A percentile compares a stretch with the other conserved stretches of the same genome.
Evolutionary conservation across 2,113 vertebrate species (phyloP).

Genomic region (Rhizomys pruinosus): DNA sequence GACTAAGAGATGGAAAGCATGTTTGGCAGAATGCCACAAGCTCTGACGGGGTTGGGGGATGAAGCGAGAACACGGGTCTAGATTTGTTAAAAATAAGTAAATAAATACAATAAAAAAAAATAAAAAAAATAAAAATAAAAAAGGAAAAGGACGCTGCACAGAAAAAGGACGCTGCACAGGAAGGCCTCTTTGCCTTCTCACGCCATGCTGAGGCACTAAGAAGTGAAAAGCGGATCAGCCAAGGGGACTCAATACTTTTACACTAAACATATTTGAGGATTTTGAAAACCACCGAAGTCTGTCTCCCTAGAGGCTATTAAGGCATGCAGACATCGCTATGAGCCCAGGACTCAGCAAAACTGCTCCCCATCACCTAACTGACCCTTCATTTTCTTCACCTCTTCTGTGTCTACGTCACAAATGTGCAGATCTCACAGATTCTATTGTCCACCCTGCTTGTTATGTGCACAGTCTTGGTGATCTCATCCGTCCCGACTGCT

Average conservation of each 20-base stretch:
- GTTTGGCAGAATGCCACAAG: too few species aligned
- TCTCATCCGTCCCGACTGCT: background rate
- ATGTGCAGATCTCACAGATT: background rate
- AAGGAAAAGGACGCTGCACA: too few species aligned
- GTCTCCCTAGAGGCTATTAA: slow-evolving; percentile 9
- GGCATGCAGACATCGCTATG: background rate
- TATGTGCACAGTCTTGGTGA: background rate
- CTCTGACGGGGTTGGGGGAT: too few species aligned
- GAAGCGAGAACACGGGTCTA: too few species aligned
- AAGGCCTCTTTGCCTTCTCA: background rate
- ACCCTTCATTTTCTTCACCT: background rate
- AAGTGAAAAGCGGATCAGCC: slow-evolving; percentile 20
- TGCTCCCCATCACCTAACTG: background rate
- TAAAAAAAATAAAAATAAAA: too few species aligned
- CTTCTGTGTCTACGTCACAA: background rate
- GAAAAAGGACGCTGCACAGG: too few species aligned
- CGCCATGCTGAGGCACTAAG: slow-evolving; percentile 15
- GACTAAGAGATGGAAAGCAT: too few species aligned
- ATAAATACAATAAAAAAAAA: too few species aligned
- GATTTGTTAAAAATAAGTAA: too few species aligned
- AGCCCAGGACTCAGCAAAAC: background rate
- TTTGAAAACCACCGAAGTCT: background rate
- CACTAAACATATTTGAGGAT: slow-evolving; percentile 17
- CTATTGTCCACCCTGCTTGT: background rate
- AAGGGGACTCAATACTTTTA: background rate